Evolutionary conservation across 1,140 invertebrate species (phyloP).

Genomic region (Drosophila jambulina): DNA sequence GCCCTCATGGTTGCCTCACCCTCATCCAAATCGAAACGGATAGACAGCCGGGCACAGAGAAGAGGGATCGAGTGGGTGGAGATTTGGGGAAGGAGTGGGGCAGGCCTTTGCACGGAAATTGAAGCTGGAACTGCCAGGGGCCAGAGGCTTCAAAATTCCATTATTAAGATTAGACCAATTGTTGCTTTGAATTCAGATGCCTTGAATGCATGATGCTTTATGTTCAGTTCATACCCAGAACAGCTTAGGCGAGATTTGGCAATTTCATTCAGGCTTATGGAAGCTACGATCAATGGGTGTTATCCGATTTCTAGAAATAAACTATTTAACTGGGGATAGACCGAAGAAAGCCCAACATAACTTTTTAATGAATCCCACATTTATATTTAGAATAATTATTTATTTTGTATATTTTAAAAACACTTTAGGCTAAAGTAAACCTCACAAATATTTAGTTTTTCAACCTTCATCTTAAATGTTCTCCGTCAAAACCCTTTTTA

Average conservation of each 20-base stretch:
- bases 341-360: too few species aligned
- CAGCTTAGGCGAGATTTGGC: not conserved
- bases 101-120: conserved; percentile 18
- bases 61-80: conserved; percentile 3
- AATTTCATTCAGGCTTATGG: not conserved
- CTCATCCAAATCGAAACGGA: conserved; percentile 21
- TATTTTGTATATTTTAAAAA: too few species aligned
- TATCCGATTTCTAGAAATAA: not conserved
- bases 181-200: conserved; percentile 32
- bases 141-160: conserved; percentile 56
- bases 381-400: too few species aligned
- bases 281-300: not conserved
- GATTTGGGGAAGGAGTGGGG: not conserved
- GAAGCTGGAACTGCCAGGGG: conserved; percentile 36
- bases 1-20: conserved; percentile 33
- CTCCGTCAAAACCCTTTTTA: not conserved
- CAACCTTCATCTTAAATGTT: too few species aligned
- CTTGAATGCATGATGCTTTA: not conserved
- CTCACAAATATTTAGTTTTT: not conserved
- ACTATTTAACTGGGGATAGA: not conserved
- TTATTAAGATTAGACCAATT: conserved; percentile 75
- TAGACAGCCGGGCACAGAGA: conserved; percentile 21
- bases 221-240: not conserved
- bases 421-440: too few species aligned
- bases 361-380: too few species aligned